phyloP scores from a whole-genome alignment of 2,888 invertebrate genomes.

The Pseudococcus longispinus region DNA sequence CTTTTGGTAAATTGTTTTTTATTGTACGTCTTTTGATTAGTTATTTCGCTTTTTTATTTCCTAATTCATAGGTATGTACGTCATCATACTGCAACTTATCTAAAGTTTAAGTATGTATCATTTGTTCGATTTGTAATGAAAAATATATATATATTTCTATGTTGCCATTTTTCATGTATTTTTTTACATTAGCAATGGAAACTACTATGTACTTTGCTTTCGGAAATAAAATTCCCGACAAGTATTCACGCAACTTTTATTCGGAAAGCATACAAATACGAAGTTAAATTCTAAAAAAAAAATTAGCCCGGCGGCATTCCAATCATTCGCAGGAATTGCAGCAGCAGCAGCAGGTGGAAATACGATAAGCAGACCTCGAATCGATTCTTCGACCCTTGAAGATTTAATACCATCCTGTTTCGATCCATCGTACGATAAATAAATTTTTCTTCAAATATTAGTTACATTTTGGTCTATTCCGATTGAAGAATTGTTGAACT shows the following conservation, averaged over 20 bases:
- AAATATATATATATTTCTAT: conserved; percentile 22
- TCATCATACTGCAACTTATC: background rate
- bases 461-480: too few relatives aligned
- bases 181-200: background rate
- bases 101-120: background rate
- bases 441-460: too few relatives aligned
- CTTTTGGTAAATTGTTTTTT: conserved; percentile 47
- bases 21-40: conserved; percentile 17
- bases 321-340: background rate
- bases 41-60: conserved; percentile 47
- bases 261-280: too few relatives aligned
- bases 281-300: background rate
- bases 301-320: background rate
- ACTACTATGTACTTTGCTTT: background rate
- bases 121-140: conserved; percentile 27
- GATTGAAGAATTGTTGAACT: too few relatives aligned
- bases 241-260: too few relatives aligned
- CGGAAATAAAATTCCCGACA: background rate
- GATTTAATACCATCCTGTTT: background rate
- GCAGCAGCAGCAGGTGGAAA: background rate
- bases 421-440: background rate
- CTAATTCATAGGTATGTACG: background rate
- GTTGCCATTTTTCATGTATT: background rate
- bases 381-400: background rate
- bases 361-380: background rate